Evolutionary conservation across 2,888 invertebrate species (phyloP), one percentile per base, ranked within the genome.

Genomic region (Hydroisotoma schaefferi): DNA sequence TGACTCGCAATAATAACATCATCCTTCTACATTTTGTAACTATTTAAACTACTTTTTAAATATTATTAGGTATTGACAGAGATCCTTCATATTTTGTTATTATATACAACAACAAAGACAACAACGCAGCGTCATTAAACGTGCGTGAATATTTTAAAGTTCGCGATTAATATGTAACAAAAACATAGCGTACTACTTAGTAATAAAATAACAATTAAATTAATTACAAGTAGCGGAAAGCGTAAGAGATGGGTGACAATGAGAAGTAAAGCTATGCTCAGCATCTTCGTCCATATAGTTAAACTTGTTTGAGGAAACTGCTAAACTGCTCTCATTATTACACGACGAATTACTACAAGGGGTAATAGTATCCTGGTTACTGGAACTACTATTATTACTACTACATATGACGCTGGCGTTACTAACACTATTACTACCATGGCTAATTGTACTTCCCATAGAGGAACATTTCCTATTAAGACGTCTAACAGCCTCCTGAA

Each of bases 391-490:
- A 56, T 29, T 63, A n/a, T n/a, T n/a, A 33, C 54, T 60, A 47
- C 20, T 47, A 55, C 22, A 33, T 12, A 38, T 22, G 27, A 28
- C 25, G 37, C 20, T 52, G 27, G 23, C 46, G 54, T 27, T 38
- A 12, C 38, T 57, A 25, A 53, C 56, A 52, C 49, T 60, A 40
- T 29, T 54, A 46, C 55, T 59, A n/a, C n/a, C n/a, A n/a, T n/a
- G n/a, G 48, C 26, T 46, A 53, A 20, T 55, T 18, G 27, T 52
- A 53, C 44, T 57, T 3, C 51, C 48, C 25, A 55, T 67, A 56
- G 58, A 56, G 51, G 62, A 60, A 57, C 67, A 67, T 60, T 67
- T 67, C 46, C 62, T 67, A 53, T 67, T 67, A 40, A 67, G 65
- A 57, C 67, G 60, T 46, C 63, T 57, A 22, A 67, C 67, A 22